phyloP scores from a whole-genome alignment of 2,113 vertebrate species.

The Myiopsitta monachus region DNA sequence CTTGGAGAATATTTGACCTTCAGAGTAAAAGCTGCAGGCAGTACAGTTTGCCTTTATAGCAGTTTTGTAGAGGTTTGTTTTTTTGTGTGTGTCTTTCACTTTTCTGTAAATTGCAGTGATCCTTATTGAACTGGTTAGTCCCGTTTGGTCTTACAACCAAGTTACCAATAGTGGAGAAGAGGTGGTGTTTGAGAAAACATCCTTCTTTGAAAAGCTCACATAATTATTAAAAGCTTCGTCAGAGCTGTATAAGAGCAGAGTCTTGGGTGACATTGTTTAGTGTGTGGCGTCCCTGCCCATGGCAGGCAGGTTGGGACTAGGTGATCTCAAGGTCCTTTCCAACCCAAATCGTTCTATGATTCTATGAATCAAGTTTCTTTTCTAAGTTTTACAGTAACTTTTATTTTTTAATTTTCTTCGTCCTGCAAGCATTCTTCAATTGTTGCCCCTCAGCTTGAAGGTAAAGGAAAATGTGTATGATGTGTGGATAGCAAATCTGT shows the following conservation, averaged over 20 bases:
- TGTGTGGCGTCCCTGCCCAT: background rate
- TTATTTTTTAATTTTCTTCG: background rate
- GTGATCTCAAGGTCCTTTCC: background rate
- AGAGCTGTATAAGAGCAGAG: background rate
- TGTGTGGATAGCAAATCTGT: background rate
- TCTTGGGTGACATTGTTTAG: background rate
- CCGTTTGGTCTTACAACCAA: background rate
- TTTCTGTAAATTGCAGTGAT: background rate
- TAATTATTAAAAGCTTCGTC: background rate
- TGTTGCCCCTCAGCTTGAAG: background rate
- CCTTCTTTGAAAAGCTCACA: background rate
- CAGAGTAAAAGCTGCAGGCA: slow-evolving; percentile 49
- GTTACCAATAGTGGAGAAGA: background rate
- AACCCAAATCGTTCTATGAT: background rate
- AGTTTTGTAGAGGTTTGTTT: background rate
- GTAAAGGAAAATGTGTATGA: background rate
- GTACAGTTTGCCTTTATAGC: slow-evolving; percentile 17
- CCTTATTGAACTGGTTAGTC: background rate
- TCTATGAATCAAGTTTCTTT: background rate
- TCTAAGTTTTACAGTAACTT: background rate
- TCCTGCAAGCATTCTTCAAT: rapidly evolving
- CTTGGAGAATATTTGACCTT: slow-evolving; percentile 50
- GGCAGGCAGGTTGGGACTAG: background rate
- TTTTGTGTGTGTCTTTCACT: background rate
- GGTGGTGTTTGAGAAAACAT: background rate